phyloP scores from a whole-genome alignment of 2,113 vertebrate species.

The Aplodontia rufa region DNA sequence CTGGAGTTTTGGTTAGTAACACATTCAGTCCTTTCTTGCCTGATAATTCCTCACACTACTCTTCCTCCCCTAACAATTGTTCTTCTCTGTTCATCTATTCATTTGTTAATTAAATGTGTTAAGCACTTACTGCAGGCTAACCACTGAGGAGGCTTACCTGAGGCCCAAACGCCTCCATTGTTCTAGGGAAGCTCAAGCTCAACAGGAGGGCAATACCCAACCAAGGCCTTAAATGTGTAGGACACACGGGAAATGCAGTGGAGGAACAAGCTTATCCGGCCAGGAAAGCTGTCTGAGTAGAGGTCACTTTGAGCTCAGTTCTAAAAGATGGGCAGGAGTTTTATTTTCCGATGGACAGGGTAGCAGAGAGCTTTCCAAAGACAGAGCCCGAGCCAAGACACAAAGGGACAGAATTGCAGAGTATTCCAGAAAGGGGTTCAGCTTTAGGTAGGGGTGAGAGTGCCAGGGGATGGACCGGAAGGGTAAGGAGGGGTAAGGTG shows the following conservation, averaged over 20 bases:
- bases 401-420: background rate
- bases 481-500: background rate
- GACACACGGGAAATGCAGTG: background rate
- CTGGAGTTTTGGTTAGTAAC: background rate
- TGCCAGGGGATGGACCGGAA: background rate
- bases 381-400: background rate
- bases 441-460: background rate
- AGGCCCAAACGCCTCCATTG: background rate
- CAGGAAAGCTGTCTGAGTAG: background rate
- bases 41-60: background rate
- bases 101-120: background rate
- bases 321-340: background rate
- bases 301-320: background rate
- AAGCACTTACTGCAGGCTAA: background rate
- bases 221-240: background rate
- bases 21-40: background rate
- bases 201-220: background rate
- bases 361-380: background rate
- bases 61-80: background rate
- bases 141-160: background rate
- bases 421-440: background rate
- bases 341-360: slow-evolving; percentile 27
- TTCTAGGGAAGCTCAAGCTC: background rate
- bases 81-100: background rate
- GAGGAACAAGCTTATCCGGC: background rate